Percentiles rank a stretch among this genome's conserved stretches.
These are phyloP conservation scores for Tortricodes alternella DNA, from an alignment of 2,888 invertebrate species.

Conservation along the genomic window DNA sequence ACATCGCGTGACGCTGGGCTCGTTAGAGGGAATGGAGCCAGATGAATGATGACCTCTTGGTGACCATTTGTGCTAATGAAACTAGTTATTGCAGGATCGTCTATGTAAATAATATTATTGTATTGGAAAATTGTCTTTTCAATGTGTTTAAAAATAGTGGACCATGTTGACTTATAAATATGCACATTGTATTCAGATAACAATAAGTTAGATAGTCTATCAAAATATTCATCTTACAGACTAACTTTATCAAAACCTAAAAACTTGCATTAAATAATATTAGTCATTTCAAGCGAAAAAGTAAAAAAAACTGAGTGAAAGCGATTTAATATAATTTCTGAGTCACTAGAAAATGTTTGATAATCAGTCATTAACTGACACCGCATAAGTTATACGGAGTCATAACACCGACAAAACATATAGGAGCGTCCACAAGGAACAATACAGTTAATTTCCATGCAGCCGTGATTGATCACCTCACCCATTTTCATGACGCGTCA, in stretches of 20 bases:
- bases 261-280: too few relatives aligned
- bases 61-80: constrained; percentile 29
- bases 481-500: constrained; percentile 59
- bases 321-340: background rate
- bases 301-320: too few relatives aligned
- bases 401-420: constrained; percentile 55
- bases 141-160: too few relatives aligned
- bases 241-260: too few relatives aligned
- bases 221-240: too few relatives aligned
- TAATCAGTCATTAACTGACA: constrained; percentile 27
- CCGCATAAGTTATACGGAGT: constrained; percentile 39
- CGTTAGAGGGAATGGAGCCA: constrained; percentile 30
- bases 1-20: constrained; percentile 34
- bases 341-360: constrained; percentile 17
- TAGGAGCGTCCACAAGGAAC: constrained; percentile 67
- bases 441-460: constrained; percentile 73
- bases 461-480: constrained; percentile 73
- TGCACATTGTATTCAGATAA: too few relatives aligned
- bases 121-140: too few relatives aligned
- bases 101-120: constrained; percentile 1
- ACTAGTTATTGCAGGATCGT: constrained; percentile 6
- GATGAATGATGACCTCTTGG: constrained; percentile 34
- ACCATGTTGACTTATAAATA: too few relatives aligned
- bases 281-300: too few relatives aligned
- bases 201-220: too few relatives aligned